Conservation (phyloP, 2,797 vertebrate genomes). For the Myotis vivesi region DNA sequence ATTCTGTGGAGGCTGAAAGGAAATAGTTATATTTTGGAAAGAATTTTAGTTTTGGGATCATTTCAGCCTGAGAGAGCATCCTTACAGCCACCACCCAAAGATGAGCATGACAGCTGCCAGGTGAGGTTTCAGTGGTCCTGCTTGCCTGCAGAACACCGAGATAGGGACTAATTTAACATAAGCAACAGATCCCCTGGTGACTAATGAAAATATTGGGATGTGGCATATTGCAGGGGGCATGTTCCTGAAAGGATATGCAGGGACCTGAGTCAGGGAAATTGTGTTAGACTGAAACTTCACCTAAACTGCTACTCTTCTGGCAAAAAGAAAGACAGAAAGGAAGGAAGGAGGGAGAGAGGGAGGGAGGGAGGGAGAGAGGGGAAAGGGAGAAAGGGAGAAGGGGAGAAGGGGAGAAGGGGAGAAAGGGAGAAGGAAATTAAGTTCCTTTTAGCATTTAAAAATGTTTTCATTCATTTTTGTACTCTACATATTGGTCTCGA, state of each 20-base stretch:
- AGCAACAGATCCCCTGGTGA: background rate
- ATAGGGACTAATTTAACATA: background rate
- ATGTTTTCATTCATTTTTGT: background rate
- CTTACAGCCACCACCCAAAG: accelerated
- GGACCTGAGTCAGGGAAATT: background rate
- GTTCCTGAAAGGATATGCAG: background rate
- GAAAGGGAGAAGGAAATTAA: background rate
- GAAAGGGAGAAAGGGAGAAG: too few species aligned
- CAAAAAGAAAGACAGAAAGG: background rate
- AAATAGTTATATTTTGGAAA: background rate
- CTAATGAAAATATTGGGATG: background rate
- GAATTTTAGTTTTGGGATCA: background rate
- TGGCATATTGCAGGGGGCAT: accelerated
- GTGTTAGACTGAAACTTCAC: background rate
- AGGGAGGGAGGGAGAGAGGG: too few species aligned
- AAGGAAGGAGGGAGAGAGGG: too few species aligned
- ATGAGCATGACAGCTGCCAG: background rate
- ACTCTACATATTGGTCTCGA: background rate
- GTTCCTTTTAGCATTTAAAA: background rate
- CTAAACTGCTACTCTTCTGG: background rate
- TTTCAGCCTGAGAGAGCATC: background rate
- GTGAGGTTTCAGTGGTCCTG: accelerated
- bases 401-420: too few species aligned
- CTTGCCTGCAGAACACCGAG: background rate
- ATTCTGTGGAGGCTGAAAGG: background rate